Base-by-base conservation (phyloP, 2,113 vertebrate species). In the Anarrhichthys ocellatus region DNA sequence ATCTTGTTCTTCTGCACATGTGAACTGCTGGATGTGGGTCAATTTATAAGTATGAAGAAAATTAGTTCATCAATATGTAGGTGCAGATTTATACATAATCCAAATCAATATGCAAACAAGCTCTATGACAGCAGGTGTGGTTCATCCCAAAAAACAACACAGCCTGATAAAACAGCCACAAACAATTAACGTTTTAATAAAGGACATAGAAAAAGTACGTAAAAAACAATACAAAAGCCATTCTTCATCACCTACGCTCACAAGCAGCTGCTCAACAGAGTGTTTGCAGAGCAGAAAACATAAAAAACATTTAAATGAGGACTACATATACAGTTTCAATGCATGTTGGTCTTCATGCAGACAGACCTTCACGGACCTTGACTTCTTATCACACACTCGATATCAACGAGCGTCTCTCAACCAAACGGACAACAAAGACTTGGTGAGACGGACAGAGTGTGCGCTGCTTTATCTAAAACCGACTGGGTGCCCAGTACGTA, bases 401-500 rank as follows among this genome's bases (percentile, higher is more conserved):
- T 48, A 68, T 63, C 18, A 8, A 18, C 4, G n/a, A 20, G 17
- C 3, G 6, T 68, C 46, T 50, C 38, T 65, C 15, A 54, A 27
- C 1, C 62, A 70, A 56, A 74, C 48, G 50, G 20, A 48, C 6
- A 70, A 18, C 29, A 32, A 20, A 46, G 7, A 32, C 1, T 34
- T 11, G 1, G 14, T 22, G 54, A 38, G 13, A n/a, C 27, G 15
- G 27, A 64, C 17, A 32, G 11, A 18, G 38, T 42, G 29, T 1
- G n/a, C 34, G 3, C 32, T 18, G 8, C 52, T 76, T 58, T 65
- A 80, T 85, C 40, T 59, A 6, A 59, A 9, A 68, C 44, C 22
- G 24, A 36, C 34, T 38, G 46, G 34, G 42, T 36, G 20, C 20
- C 24, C 2, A 40, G 17, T 38, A 5, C 65, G 9, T 11, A 13